Base-by-base conservation (phyloP, 2,888 invertebrate genomes). In the Aproaerema taeniolella region DNA sequence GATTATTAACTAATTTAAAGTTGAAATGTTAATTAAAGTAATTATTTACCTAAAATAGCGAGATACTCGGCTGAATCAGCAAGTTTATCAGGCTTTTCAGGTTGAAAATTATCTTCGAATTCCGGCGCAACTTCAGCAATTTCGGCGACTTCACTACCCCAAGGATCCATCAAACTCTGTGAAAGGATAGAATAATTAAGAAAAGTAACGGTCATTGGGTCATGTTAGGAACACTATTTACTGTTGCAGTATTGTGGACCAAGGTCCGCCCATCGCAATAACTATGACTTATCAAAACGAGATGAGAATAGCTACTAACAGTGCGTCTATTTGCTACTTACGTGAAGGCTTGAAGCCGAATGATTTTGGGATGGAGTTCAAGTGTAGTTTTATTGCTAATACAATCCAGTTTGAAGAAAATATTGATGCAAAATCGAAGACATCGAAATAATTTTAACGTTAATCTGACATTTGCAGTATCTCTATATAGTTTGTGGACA, bases 11-110 rank as follows among this genome's bases (percentile, higher is more conserved):
- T 28, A 28, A n/a, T 28, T 4, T 6, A 20, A 20, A 20, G 20
- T 20, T 20, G 8, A 20, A 20, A 6, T 6, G 20, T 8, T 20
- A 20, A 20, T 4, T 6, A 6, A 20, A 13, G 14, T 9, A 10
- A 17, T 38, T 45, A 51, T 41, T 51, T 79, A 93, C 93, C 92
- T 55, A 94, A 87, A 49, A 89, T 74, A 44, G 90, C 90, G 39
- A 93, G 74, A 69, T 92, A 92, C 57, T 90, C 88, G 8, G 89
- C 88, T 1, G 92, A 92, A 58, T 91, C 91, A 0, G 89, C 88
- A 39, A 92, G 69, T 49, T 82, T 88, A 38, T 71, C 67, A 35
- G 53, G 58, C 42, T 69, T 58, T 15, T 52, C 53, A 17, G 88
- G 79, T 49, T 76, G 68, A 58, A 90, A 90, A 66, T 90, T 85